Evolutionary conservation across 2,113 vertebrate species (phyloP), one percentile per base, ranked within the genome.

Genomic region (Tautogolabrus adspersus): DNA sequence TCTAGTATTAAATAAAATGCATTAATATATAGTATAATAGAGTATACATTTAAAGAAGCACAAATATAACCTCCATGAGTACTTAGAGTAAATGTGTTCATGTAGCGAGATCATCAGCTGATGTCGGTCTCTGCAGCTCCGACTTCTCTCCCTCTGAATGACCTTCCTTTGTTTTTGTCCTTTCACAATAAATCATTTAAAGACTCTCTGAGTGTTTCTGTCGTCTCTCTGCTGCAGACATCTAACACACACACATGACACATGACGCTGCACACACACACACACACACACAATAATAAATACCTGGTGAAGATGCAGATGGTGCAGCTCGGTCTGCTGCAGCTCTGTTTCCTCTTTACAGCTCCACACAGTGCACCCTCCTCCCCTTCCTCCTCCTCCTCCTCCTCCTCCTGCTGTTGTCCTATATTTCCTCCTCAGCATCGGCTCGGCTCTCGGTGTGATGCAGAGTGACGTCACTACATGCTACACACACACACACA

Each of bases 371-470:
- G 49, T n/a, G 49, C 19, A 3, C 23, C 60, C 11, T 74, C 72
- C 34, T 67, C 55, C 23, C 69, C 58, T 22, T 71, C 40, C 22
- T 72, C 77, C 49, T 83, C 38, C 34, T 67, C 55, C 23, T 77
- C 58, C 34, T 71, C 40, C 22, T 72, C 77, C 49, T 83, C 38
- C 58, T 82, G n/a, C 58, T 49, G 18, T 12, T 86, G 78, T 88
- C 85, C 88, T 84, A 85, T 72, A 83, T 86, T 82, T 71, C 60
- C 83, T 77, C 62, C 81, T 72, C 88, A 47, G 60, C 69, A 12
- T 62, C 78, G 55, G 57, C 55, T 42, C 62, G 10, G 47, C 34
- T 56, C 80, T 54, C 51, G 7, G 34, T 3, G 84, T 86, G 84
- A 86, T 76, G 74, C 75, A 75, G 61, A 66, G 83, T 26, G 44